Conservation (phyloP, 2,888 invertebrate genomes). For the Calliphora vomitoria region DNA sequence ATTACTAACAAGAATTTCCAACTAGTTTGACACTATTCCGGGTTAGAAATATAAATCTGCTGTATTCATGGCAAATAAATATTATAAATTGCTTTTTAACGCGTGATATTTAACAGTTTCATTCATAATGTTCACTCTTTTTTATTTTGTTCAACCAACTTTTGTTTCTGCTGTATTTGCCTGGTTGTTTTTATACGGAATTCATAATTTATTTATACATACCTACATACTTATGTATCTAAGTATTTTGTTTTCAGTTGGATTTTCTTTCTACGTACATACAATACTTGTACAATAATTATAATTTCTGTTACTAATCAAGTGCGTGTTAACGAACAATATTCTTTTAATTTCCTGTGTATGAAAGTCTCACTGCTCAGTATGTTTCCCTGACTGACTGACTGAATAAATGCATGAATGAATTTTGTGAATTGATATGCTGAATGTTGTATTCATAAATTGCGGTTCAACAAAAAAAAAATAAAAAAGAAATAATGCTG, state of each 20-base stretch:
- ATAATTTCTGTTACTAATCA: constrained; percentile 61
- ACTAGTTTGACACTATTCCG: constrained; percentile 53
- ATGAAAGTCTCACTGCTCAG: constrained; percentile 34
- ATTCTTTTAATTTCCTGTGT: constrained; percentile 71
- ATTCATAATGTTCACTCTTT: constrained; percentile 45
- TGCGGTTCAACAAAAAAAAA: constrained; percentile 17
- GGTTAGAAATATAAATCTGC: constrained; percentile 39
- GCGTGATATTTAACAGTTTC: constrained; percentile 71
- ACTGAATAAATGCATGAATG: constrained; percentile 27
- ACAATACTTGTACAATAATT: constrained; percentile 40
- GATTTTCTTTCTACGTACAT: neutral
- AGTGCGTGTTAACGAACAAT: constrained; percentile 70
- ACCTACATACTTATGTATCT: too few relatives aligned
- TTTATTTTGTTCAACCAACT: constrained; percentile 2
- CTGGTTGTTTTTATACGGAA: constrained; percentile 26
- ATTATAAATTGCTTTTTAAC: constrained; percentile 61
- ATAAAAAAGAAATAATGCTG: constrained; percentile 33
- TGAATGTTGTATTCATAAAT: constrained; percentile 43
- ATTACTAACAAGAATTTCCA: constrained; percentile 51
- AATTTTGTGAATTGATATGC: constrained; percentile 42
- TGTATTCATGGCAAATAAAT: constrained; percentile 44
- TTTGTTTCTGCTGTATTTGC: neutral
- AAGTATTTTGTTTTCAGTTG: constrained; percentile 4
- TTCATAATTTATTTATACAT: constrained; percentile 50
- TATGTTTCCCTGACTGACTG: constrained; percentile 15